A percentile compares a stretch with the other conserved stretches of the same genome.
These are phyloP conservation scores for Zaprionus inermis DNA, from an alignment of 1,140 invertebrate genomes.

Conservation along the genomic window DNA sequence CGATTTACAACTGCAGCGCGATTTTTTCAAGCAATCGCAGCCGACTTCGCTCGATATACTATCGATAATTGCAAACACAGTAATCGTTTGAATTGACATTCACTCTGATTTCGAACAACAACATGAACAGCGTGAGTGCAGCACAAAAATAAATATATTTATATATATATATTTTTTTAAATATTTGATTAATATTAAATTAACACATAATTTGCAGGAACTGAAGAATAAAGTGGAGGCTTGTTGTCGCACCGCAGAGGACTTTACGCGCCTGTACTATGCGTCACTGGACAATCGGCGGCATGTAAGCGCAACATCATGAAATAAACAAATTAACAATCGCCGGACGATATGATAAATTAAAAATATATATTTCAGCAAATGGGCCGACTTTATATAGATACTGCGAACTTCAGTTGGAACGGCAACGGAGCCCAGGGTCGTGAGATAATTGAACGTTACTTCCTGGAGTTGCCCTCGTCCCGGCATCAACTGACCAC, in stretches of 20 bases:
- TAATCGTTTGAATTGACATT: not conserved
- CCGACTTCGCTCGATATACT: not conserved
- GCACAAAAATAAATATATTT: conserved; percentile 8
- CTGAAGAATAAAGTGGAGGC: conserved; percentile 87
- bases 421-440: conserved; percentile 92
- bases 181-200: not conserved
- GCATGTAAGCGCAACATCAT: conserved; percentile 87
- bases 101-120: conserved; percentile 3
- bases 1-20: conserved; percentile 6
- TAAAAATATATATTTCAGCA: conserved; percentile 84
- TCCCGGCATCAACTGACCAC: conserved; percentile 89
- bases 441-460: conserved; percentile 91
- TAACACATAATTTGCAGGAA: conserved; percentile 44
- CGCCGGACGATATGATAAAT: not conserved
- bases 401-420: conserved; percentile 92
- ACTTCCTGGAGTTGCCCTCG: conserved; percentile 89
- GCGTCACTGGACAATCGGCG: conserved; percentile 92
- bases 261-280: conserved; percentile 93
- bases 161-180: not conserved
- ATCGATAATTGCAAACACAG: not conserved
- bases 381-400: conserved; percentile 91
- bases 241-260: conserved; percentile 90
- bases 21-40: not conserved
- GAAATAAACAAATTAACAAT: conserved; percentile 22
- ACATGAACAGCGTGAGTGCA: conserved; percentile 37